Conservation (phyloP, 1,140 invertebrate species). For the Dolichoris vasculosae region DNA sequence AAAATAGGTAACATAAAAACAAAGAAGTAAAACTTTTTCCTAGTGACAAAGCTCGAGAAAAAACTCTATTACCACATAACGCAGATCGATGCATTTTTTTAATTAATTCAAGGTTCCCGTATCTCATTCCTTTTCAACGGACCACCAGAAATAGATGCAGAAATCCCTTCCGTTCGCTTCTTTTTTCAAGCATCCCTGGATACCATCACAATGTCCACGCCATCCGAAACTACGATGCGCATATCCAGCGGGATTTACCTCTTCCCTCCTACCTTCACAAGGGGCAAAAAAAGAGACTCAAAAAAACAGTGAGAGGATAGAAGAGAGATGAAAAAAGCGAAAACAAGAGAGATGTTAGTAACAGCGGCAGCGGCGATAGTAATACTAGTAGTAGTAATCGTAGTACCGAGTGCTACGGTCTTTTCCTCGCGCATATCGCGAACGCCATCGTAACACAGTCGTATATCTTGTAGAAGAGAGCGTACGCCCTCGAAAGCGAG, state of each 20-base stretch:
- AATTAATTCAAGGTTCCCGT: constrained; percentile 34
- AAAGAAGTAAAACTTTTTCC: background rate
- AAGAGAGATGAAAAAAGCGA: background rate
- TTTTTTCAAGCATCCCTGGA: background rate
- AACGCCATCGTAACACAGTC: constrained; percentile 50
- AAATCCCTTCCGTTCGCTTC: background rate
- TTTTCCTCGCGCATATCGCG: constrained; percentile 21
- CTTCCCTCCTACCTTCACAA: background rate
- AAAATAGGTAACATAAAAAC: background rate
- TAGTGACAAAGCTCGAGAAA: constrained; percentile 23
- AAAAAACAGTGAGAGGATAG: constrained; percentile 11
- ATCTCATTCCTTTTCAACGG: background rate
- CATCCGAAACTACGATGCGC: constrained; percentile 26
- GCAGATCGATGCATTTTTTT: constrained; percentile 34
- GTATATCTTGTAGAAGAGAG: constrained; percentile 68
- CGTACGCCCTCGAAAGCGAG: constrained; percentile 73
- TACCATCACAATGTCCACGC: background rate
- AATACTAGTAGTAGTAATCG: background rate
- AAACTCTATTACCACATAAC: background rate
- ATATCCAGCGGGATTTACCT: constrained; percentile 34
- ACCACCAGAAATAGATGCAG: background rate
- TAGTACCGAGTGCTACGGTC: background rate
- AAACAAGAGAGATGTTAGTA: background rate
- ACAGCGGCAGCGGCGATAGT: background rate
- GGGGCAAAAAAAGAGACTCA: background rate